Base-by-base conservation (phyloP, 2,113 vertebrate genomes). In the Phasianus colchicus region DNA sequence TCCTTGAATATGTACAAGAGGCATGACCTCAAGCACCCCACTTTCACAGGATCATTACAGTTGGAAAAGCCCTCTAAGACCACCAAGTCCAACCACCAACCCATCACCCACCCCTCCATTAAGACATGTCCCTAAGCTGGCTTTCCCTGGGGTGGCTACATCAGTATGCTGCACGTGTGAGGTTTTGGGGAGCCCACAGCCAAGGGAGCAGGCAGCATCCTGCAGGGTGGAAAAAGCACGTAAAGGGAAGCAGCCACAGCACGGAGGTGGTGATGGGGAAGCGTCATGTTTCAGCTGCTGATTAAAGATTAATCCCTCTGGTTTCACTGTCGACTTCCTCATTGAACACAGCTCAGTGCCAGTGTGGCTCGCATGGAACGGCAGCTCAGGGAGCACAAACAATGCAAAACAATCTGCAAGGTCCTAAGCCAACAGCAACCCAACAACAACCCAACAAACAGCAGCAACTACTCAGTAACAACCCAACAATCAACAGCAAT, bases 351-450 rank as follows among this genome's bases (percentile, higher is more conserved):
- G 63, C 47, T 87, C 92, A 43, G 58, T 25, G 64, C 36, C 86
- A 12, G 47, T 0, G 0, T 0, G 0, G 4, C 48, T 11, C 4
- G 0, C 11, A 9, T 0, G 0, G 0, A 24, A 2, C 52, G 27
- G 24, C 2, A 50, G 5, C 36, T 2, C 1, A 13, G 65, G 47
- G 18, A 86, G 50, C 1, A 0, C 0, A 32, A 48, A 2, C 0
- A 0, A 50, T 63, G 77, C 36, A 1, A 2, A 36, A 15, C 50
- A 3, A 6, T 7, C 21, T 25, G 13, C n/a, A n/a, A 61, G 48
- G 52, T 16, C 27, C 52, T 32, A 40, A 72, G 0, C 1, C 13
- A 48, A 17, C 19, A 64, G 19, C 43, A 61, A 21, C 6, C 42
- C 42, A 43, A 5, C 42, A 15, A 42, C 10, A 21, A 3, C 8